Base-by-base conservation (phyloP, 2,888 invertebrate genomes). In the Morpho achilles region DNA sequence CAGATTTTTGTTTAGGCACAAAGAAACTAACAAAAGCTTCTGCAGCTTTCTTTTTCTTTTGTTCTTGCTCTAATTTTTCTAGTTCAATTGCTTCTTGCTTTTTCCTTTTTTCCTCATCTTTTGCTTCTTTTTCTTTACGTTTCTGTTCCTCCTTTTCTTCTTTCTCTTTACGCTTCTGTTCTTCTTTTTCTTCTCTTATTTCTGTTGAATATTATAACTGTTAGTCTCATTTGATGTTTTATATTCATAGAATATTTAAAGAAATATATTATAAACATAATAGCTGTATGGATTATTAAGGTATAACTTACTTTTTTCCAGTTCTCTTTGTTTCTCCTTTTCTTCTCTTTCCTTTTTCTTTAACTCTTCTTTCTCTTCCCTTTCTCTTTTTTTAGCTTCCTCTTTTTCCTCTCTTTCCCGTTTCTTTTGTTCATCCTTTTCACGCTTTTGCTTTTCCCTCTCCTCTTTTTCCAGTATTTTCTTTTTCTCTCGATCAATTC, bases 11-110 rank as follows among this genome's bases (percentile, higher is more conserved):
- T 72, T 93, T 94, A 3, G 93, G 87, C 0, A 95, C 94, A 80
- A 97, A 97, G 78, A 97, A 97, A 72, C 95, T 96, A 0, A 92
- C 94, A 74, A 97, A 97, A 6, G 94, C 95, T 55, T 94, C 94
- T 0, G 95, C 95, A 0, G 94, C 94, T 73, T 96, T 96, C 67
- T 95, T 95, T 73, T 95, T 95, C 68, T 94, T 95, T 8, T 94
- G 91, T 75, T 95, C 94, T 54, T 93, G 93, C 77, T 95, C 96
- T 67, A 93, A 91, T 69, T 93, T 95, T 64, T 93, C 92, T 61
- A 92, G 85, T 71, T 93, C 93, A 73, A 92, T 84, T 55, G 88
- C 92, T 74, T 91, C 92, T 70, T 87, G 95, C 67, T 92, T 94
- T 65, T 93, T 93, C 8, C 91, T 85, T 65, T 91, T 93, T 60